These are phyloP conservation scores for Drosophila sturtevanti DNA, from an alignment of 1,140 invertebrate species.

Conservation along the genomic window DNA sequence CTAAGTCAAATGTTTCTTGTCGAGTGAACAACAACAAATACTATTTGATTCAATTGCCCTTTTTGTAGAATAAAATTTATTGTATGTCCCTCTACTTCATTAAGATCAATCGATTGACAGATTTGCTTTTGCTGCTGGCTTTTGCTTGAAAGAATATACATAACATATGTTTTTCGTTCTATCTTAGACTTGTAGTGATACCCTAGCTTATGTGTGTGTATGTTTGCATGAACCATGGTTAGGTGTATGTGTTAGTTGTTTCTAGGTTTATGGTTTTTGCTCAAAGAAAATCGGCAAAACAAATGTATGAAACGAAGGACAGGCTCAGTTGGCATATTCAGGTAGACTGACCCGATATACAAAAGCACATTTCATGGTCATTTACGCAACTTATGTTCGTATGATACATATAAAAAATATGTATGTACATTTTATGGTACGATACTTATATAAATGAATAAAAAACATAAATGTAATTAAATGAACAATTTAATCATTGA, in stretches of 20 bases:
- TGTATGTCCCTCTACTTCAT: too few species aligned
- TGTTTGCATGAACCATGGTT: background rate
- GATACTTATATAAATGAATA: constrained; percentile 22
- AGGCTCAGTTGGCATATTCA: constrained; percentile 3
- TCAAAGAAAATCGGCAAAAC: constrained; percentile 57
- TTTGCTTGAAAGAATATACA: too few species aligned
- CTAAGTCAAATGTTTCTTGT: too few species aligned
- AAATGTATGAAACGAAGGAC: constrained; percentile 53
- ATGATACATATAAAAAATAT: constrained; percentile 9
- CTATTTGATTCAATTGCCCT: too few species aligned
- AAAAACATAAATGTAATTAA: background rate
- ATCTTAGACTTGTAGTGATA: background rate
- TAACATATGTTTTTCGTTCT: too few species aligned
- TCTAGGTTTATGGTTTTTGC: constrained; percentile 24
- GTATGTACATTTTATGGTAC: constrained; percentile 10
- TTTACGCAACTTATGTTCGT: constrained; percentile 54
- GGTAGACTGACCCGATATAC: constrained; percentile 27
- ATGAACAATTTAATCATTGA: background rate
- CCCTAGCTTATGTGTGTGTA: background rate
- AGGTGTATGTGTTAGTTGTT: constrained; percentile 6
- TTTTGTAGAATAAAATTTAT: too few species aligned
- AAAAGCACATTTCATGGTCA: constrained; percentile 66
- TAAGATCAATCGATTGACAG: too few species aligned
- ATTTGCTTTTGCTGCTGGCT: too few species aligned
- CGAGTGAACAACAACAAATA: too few species aligned